These are phyloP conservation scores for Montifringilla adamsi DNA, from an alignment of 2,113 vertebrate species.

Conservation along the genomic window DNA sequence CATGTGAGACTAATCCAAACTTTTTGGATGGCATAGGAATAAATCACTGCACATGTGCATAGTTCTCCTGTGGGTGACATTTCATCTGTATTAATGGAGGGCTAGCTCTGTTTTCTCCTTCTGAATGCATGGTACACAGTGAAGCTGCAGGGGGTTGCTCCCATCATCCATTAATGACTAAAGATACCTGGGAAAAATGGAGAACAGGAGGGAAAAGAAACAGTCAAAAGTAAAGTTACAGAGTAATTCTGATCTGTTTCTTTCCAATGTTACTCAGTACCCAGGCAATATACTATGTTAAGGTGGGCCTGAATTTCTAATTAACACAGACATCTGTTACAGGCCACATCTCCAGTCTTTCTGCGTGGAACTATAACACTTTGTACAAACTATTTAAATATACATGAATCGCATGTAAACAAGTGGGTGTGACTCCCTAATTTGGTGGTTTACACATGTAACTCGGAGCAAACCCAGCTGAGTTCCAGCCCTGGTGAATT, in stretches of 20 bases:
- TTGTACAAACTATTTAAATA: neutral
- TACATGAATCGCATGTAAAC: neutral
- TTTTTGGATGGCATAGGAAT: neutral
- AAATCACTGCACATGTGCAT: neutral
- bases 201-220: neutral
- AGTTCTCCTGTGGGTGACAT: neutral
- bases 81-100: neutral
- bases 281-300: neutral
- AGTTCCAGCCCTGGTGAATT: neutral
- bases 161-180: neutral
- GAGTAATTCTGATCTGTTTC: neutral
- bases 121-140: neutral
- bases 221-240: neutral
- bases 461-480: neutral
- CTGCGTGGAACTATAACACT: rapidly evolving
- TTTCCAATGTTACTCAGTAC: neutral
- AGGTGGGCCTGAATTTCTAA: neutral
- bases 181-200: neutral
- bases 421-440: neutral
- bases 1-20: neutral
- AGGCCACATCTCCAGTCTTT: neutral
- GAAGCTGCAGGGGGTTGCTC: neutral
- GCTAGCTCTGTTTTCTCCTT: neutral
- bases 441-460: neutral
- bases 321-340: neutral